Base-by-base conservation (phyloP, 2,888 invertebrate genomes). In the Vandiemenella viatica region DNA sequence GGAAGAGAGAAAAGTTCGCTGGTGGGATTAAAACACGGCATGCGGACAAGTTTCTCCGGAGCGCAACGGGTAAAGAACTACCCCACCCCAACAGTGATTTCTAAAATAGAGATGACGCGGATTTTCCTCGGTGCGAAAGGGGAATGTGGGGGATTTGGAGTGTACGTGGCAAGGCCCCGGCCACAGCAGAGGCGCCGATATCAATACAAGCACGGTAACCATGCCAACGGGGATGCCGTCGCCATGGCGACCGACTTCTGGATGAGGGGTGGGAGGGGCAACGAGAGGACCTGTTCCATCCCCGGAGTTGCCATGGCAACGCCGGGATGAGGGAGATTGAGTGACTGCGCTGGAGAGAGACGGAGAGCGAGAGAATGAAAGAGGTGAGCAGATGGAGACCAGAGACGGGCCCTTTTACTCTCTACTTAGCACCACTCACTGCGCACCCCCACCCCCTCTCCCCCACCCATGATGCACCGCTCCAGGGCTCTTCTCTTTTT, bases 211-310 rank as follows among this genome's bases (percentile, higher is more conserved):
- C 32, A n/a, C 32, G n/a, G 32, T 32, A 10, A n/a, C 5, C 32
- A 32, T 32, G 32, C 32, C 32, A 32, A 26, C 45, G 37, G 18
- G 37, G 45, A 49, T 49, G 49, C 49, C 37, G 49, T 49, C 45
- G 41, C 45, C 42, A 45, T 49, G 45, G 46, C 23, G 42, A 49
- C 49, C 16, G 40, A n/a, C n/a, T n/a, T n/a, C n/a, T n/a, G n/a
- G n/a, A n/a, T n/a, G n/a, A n/a, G n/a, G n/a, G n/a, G n/a, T n/a
- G n/a, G 15, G 16, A 40, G 40, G 13, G 13, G 40, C 10, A 13
- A 40, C 17, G 15, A 13, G 46, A 46, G 20, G 40, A 46, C 46
- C 46, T 15, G 38, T 46, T 49, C 42, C 48, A 23, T 43, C 22
- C 21, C 15, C 48, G 19, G 21, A 10, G 44, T 44, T 23, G 23